A percentile compares a stretch with the other conserved stretches of the same genome.
These are phyloP conservation scores for Macropis europaea DNA, from an alignment of 2,888 invertebrate genomes.

Conservation along the genomic window DNA sequence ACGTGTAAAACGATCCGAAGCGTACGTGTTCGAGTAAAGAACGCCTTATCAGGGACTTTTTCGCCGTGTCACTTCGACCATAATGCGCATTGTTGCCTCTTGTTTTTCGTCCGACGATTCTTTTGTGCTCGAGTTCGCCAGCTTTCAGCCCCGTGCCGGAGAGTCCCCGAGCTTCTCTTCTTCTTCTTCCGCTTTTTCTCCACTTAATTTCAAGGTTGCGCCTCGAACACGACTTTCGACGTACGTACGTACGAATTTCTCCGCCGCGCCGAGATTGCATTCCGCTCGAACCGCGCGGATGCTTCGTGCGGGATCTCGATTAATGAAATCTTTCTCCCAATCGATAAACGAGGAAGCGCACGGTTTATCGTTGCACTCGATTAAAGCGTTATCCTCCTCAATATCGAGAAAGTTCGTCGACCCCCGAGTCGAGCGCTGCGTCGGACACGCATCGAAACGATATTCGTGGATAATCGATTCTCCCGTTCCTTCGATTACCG, in stretches of 20 bases:
- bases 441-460: too few relatives aligned
- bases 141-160: not conserved
- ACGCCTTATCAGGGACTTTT: not conserved
- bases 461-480: too few relatives aligned
- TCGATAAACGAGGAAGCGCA: constrained; percentile 17
- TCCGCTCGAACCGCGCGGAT: too few relatives aligned
- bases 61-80: not conserved
- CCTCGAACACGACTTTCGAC: too few relatives aligned
- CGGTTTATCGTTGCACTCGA: constrained; percentile 40
- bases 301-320: too few relatives aligned
- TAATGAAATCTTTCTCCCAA: constrained; percentile 17
- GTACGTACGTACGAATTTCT: too few relatives aligned
- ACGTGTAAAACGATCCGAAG: too few relatives aligned
- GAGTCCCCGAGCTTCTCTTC: not conserved
- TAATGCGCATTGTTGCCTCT: not conserved
- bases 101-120: not conserved
- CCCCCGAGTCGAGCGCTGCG: constrained; percentile 19
- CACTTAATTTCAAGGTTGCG: not conserved
- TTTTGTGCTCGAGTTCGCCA: not conserved
- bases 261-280: too few relatives aligned
- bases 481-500: too few relatives aligned
- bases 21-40: not conserved
- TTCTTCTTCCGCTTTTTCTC: not conserved
- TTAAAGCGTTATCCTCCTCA: constrained; percentile 45
- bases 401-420: constrained; percentile 41